Base-by-base conservation (phyloP, 2,888 invertebrate genomes). In the Zeuzera pyrina region DNA sequence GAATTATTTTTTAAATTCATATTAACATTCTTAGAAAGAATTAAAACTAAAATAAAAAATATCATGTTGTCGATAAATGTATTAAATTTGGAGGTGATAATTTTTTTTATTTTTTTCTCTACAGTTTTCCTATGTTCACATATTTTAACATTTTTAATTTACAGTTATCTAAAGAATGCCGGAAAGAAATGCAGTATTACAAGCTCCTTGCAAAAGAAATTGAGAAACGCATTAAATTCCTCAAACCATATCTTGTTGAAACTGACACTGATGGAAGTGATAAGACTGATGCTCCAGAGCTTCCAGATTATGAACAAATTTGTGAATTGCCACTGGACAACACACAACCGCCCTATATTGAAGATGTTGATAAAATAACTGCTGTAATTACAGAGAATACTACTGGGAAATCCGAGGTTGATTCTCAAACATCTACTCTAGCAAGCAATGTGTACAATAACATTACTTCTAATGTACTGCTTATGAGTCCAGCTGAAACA, bases 141-240 rank as follows among this genome's bases (percentile, higher is more conserved):
- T n/a, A n/a, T n/a, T n/a, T n/a, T n/a, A n/a, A n/a, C n/a, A n/a
- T n/a, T n/a, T n/a, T 41, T 36, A 24, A 25, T 39, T 78, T 84
- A 31, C 64, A 91, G 91, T 81, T 91, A 58, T 90, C 89, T 7
- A 81, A 85, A 42, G 84, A 87, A 61, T 83, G 86, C 41, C 77
- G 86, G 14, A 76, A 83, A 51, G 89, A 91, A 69, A 88, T 91
- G 86, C 84, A 85, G 47, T 85, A 85, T 43, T 90, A 90, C 59
- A 89, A 86, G 57, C 71, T 88, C 28, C 68, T 89, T 36, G 92
- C 92, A 1, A 69, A 88, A 36, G 86, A 87, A 52, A 76, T 88
- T 3, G 91, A 92, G 57, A 83, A 86, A 49, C 77, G 85, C 30
- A 72, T 89, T 36, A 47, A 58, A 3, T 65, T 77, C 32, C 67